Evolutionary conservation across 2,888 invertebrate genomes (phyloP), one percentile per base, ranked within the genome.

Genomic region (Globia sparganii): DNA sequence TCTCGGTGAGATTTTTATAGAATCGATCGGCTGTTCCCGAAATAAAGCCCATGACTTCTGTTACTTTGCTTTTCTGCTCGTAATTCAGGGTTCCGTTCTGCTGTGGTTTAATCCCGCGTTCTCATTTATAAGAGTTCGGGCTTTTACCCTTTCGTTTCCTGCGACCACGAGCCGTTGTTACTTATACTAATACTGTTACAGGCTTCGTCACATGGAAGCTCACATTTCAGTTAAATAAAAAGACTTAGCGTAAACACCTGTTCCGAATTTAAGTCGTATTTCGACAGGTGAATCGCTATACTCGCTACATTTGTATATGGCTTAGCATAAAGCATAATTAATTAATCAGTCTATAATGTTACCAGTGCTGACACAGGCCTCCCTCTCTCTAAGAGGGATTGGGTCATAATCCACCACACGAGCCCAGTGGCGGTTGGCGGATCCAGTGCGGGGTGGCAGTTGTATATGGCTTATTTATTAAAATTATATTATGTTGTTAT

Each of bases 31-130:
- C 25, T 53, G 6, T 53, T 1, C 1, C 21, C n/a, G 15, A 56
- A 74, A 56, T 43, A 34, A n/a, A 58, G 43, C 43, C 21, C 74
- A 56, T 43, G n/a, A 34, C 56, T 73, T 56, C 15, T 21, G 18
- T 31, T 34, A 9, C 9, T 56, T 40, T 31, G 11, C 2, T 18
- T 25, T 73, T 34, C 15, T 43, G 46, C 34, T 4, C 34, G 18
- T 25, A 37, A 6, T 49, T 49, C 11, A 8, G 28, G 25, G 11
- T 37, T 37, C 28, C 46, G 34, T 37, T 37, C 5, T 34, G 21
- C 4, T 34, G 9, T 69, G 9, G 34, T 56, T 40, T 40, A 37
- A n/a, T 40, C 2, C 31, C 31, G 21, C 21, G 18, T 28, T 37
- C 49, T 72, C 11, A 34, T 72, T 71, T 34, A 21, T 72, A 34